Conservation (phyloP, 2,888 invertebrate species). For the Euphydryas editha region DNA sequence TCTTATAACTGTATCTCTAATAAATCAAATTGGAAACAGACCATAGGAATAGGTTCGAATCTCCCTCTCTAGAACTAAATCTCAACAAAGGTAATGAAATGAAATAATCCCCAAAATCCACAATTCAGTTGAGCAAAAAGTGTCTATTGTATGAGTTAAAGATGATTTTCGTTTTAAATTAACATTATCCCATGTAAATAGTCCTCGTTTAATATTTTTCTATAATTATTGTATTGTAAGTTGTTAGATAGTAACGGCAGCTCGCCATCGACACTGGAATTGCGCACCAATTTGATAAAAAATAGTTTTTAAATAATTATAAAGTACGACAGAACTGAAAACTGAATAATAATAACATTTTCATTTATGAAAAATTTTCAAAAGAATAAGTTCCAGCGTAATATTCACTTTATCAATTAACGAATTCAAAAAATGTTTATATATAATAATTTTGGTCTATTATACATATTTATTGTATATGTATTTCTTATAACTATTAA, state of each 20-base stretch:
- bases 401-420: too few relatives aligned
- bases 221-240: constrained; percentile 45
- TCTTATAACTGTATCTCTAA: too few relatives aligned
- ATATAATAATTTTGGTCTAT: neutral
- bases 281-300: constrained; percentile 34
- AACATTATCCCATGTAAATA: constrained; percentile 46
- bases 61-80: too few relatives aligned
- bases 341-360: neutral
- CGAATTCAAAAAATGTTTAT: neutral
- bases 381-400: neutral
- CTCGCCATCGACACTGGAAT: constrained; percentile 25
- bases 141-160: neutral
- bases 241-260: constrained; percentile 34
- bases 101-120: too few relatives aligned
- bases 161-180: constrained; percentile 19
- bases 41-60: too few relatives aligned
- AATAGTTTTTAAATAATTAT: constrained; percentile 3
- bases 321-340: neutral
- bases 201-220: constrained; percentile 49
- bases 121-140: neutral
- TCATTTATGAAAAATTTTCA: neutral
- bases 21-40: too few relatives aligned
- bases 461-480: neutral
- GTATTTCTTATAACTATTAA: neutral
- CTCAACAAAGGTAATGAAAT: too few relatives aligned